Conservation (phyloP, 2,797 vertebrate genomes). For the Buphagus erythrorhynchus region DNA sequence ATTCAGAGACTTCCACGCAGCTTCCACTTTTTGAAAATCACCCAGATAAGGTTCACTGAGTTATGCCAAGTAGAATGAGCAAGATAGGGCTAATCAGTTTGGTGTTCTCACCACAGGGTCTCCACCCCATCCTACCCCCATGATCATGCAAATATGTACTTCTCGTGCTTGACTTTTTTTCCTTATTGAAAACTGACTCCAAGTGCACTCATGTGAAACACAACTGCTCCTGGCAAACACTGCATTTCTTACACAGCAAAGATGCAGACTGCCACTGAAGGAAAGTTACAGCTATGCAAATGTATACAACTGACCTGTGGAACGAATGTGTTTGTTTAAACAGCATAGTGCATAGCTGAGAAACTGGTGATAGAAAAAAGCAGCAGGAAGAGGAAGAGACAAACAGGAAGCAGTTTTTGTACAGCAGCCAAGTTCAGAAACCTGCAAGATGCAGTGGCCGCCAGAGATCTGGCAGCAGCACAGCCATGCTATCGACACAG, state of each 20-base stretch:
- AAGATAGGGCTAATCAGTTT: background rate
- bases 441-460: background rate
- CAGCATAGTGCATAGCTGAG: background rate
- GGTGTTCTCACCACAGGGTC: background rate
- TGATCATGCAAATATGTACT: background rate
- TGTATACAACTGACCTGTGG: background rate
- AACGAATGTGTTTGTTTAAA: background rate
- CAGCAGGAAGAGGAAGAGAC: constrained; percentile 25
- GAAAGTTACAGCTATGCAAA: background rate
- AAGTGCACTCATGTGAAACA: background rate
- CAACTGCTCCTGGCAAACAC: background rate
- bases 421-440: constrained; percentile 1
- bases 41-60: background rate
- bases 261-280: background rate
- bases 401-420: constrained; percentile 22
- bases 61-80: background rate
- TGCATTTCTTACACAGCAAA: background rate
- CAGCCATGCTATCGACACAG: background rate
- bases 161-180: background rate
- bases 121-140: background rate
- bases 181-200: background rate
- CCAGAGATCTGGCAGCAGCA: background rate
- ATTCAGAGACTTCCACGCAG: background rate
- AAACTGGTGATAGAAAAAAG: background rate
- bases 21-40: background rate